A percentile compares a stretch with the other conserved stretches of the same genome.
Evolutionary conservation across 2,888 invertebrate genomes (phyloP).

Genomic region (Drosophila lacicola): DNA sequence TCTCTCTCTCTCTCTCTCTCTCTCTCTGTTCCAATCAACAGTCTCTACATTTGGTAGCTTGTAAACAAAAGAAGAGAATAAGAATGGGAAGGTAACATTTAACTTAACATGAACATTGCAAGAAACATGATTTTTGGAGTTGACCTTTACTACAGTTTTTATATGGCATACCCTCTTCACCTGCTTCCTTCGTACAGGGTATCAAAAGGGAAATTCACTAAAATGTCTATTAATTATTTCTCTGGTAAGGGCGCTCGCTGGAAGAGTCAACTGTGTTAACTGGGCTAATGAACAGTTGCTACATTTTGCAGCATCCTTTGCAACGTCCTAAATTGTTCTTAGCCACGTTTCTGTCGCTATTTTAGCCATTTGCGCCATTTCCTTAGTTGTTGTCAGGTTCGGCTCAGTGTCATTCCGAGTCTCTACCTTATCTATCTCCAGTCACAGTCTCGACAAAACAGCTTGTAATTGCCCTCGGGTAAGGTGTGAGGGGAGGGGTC

Average conservation of each 20-base stretch:
- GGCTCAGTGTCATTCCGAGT: constrained; percentile 16
- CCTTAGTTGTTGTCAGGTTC: constrained; percentile 12
- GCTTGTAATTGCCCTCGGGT: constrained; percentile 9
- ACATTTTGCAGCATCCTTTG: constrained; percentile 17
- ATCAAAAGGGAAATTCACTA: neutral
- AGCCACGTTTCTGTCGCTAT: constrained; percentile 2
- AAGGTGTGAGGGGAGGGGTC: neutral
- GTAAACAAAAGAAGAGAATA: too few species aligned
- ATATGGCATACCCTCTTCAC: neutral
- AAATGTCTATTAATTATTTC: constrained; percentile 13
- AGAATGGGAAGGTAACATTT: neutral
- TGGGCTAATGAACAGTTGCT: constrained; percentile 33
- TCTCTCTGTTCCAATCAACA: too few species aligned
- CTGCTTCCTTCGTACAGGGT: neutral
- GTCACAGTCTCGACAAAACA: constrained; percentile 12
- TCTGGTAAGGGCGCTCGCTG: neutral
- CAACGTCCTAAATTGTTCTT: neutral
- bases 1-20: too few species aligned
- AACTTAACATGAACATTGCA: neutral
- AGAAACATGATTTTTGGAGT: too few species aligned
- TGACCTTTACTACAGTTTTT: neutral
- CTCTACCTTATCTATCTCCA: constrained; percentile 17
- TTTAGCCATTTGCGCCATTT: constrained; percentile 12
- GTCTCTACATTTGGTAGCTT: too few species aligned
- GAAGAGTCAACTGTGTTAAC: constrained; percentile 17